phyloP scores from a whole-genome alignment of 2,113 vertebrate genomes.

The Pavo muticus region DNA sequence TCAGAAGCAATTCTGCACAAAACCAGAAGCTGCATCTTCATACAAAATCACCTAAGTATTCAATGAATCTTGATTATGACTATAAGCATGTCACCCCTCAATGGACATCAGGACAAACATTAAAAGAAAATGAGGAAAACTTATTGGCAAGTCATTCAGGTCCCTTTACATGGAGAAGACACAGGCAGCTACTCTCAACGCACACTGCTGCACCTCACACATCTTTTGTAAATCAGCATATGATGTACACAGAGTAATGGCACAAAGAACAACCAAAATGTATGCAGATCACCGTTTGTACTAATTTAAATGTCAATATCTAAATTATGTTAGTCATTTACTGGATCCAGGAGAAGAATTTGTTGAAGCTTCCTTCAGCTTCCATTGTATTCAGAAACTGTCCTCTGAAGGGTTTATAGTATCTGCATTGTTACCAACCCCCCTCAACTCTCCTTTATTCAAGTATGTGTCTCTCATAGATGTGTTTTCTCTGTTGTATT shows the following conservation, averaged over 20 bases:
- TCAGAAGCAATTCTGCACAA: neutral
- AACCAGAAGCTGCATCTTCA: neutral
- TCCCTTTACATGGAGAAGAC: neutral
- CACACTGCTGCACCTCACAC: neutral
- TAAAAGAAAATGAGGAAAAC: neutral
- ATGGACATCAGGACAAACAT: neutral
- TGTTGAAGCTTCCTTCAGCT: neutral
- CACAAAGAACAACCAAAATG: neutral
- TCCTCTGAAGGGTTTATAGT: neutral
- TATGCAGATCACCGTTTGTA: neutral
- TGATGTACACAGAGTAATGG: neutral
- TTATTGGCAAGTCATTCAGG: neutral
- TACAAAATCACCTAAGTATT: neutral
- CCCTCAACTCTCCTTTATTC: neutral
- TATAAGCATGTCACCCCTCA: neutral
- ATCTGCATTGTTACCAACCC: neutral
- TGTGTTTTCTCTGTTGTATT: neutral
- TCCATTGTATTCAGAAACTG: neutral
- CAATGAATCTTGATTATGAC: neutral
- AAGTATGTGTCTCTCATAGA: neutral
- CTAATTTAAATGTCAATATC: neutral
- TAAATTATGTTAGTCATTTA: neutral
- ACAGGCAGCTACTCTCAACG: neutral
- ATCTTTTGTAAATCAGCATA: neutral
- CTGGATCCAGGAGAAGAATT: neutral